Conservation (phyloP, 2,888 invertebrate species). For the Tipula lateralis region DNA sequence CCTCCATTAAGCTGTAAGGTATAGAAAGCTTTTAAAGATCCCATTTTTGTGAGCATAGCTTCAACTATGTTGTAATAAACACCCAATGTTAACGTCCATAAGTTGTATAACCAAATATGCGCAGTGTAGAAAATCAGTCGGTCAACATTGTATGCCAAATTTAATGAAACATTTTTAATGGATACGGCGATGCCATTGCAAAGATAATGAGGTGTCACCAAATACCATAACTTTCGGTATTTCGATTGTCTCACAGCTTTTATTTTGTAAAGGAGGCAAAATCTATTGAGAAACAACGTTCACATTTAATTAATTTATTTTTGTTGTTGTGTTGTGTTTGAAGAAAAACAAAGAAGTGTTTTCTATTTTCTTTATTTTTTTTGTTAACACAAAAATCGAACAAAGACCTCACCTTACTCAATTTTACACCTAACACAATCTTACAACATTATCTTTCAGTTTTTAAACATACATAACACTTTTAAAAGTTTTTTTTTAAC, state of each 20-base stretch:
- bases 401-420: background rate
- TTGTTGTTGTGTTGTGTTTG: background rate
- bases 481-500: background rate
- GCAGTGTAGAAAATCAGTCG: too few relatives aligned
- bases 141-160: too few relatives aligned
- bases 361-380: background rate
- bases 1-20: too few relatives aligned
- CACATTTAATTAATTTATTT: background rate
- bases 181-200: background rate
- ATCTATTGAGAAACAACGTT: background rate
- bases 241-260: background rate
- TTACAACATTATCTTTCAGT: background rate
- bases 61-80: too few relatives aligned
- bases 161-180: too few relatives aligned
- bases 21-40: too few relatives aligned
- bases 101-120: too few relatives aligned
- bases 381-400: background rate
- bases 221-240: background rate
- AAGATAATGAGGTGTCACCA: background rate
- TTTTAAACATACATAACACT: background rate
- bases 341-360: background rate
- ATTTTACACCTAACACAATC: background rate
- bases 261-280: background rate
- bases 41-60: too few relatives aligned
- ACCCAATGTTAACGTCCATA: too few relatives aligned